Evolutionary conservation across 2,888 invertebrate species (phyloP).

Genomic region (Rhopalosiphum nymphaeae): DNA sequence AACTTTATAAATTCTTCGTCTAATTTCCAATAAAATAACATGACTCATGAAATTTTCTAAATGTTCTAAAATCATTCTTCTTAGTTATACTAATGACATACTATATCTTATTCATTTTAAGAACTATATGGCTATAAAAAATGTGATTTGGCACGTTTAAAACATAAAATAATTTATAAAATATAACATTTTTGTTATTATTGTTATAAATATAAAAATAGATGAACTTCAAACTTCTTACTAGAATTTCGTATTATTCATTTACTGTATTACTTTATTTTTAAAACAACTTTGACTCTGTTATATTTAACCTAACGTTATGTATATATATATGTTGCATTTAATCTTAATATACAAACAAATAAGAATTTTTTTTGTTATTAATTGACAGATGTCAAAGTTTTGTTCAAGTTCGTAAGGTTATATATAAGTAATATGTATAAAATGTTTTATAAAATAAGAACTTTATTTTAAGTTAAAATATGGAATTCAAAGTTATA

Average conservation of each 20-base stretch:
- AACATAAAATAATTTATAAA: not conserved
- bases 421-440: not conserved
- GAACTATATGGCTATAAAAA: not conserved
- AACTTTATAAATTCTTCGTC: not conserved
- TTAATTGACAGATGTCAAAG: constrained; percentile 2
- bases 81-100: not conserved
- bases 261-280: not conserved
- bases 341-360: not conserved
- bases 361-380: not conserved
- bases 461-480: not conserved
- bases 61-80: not conserved
- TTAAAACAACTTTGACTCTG: not conserved
- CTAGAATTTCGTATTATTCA: not conserved
- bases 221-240: not conserved
- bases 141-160: not conserved
- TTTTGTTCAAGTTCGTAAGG: not conserved
- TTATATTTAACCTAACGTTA: not conserved
- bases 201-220: not conserved
- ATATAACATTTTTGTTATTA: not conserved
- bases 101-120: not conserved
- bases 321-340: not conserved
- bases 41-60: not conserved
- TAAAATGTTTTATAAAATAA: not conserved
- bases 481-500: not conserved
- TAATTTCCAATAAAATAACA: not conserved